Base-by-base conservation (phyloP, 2,797 vertebrate genomes). In the Micropoecilia bifurca region DNA sequence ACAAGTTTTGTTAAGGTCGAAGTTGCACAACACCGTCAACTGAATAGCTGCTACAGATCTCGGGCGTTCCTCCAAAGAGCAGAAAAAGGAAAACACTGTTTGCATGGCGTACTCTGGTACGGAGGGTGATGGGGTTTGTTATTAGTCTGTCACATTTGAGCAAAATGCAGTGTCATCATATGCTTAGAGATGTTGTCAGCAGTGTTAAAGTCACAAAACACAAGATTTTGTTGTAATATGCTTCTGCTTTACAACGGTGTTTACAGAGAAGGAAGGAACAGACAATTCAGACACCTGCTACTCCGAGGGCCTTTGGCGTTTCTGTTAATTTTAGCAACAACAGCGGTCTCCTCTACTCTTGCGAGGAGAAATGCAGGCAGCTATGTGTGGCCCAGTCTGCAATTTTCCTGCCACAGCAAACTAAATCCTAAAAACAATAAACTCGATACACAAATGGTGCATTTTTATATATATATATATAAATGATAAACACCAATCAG, bases 361-460 rank as follows among this genome's bases (percentile, higher is more conserved):
- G 25, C 12, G 16, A 46, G 25, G 68, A 28, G 25, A 71, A 45
- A 16, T 14, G 41, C 25, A 25, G 22, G 4, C 20, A 69, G 41
- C 39, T 68, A 25, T 20, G 3, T 46, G 13, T 45, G 68, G 25
- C 45, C 41, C 1, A 8, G 43, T 28, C 25, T 71, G 41, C 41
- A 71, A 1, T 71, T 71, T 71, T 71, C 6, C 25, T 45, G 41
- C 43, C 25, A 16, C 12, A 46, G n/a, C 2, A 71, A 14, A n/a
- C n/a, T 16, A 71, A 71, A 45, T 16, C 68, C 68, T 45, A 6
- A 71, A 71, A 71, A 28, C 36, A 71, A 71, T 30, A 45, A 71
- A 45, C 68, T 16, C 12, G 3, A 68, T 20, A 41, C 36, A 41
- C 33, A 39, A 41, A 41, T 22, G 36, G 18, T 25, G 20, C 33